Evolutionary conservation across 2,797 vertebrate species (phyloP).

Genomic region (Pteropus rufus): DNA sequence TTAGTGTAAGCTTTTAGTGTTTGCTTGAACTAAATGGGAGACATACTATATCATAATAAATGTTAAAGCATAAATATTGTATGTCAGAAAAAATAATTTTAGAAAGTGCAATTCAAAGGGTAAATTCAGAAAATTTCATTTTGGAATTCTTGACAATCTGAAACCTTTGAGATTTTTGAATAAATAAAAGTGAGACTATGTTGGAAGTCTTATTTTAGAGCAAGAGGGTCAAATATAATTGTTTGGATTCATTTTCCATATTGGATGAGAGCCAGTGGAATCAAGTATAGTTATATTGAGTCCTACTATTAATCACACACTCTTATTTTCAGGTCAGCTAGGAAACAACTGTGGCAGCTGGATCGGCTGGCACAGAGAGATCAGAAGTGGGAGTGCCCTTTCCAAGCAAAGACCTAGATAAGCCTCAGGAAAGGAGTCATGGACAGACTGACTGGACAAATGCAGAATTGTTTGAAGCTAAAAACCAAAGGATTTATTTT

Average conservation of each 20-base stretch:
- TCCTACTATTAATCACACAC: background rate
- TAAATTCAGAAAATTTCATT: conserved; percentile 35
- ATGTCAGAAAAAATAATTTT: conserved; percentile 39
- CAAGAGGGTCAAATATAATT: background rate
- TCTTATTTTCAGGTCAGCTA: background rate
- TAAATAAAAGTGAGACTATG: background rate
- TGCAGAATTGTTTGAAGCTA: background rate
- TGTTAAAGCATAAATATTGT: background rate
- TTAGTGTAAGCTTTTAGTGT: background rate
- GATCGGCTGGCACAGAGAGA: background rate
- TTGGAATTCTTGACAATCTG: conserved; percentile 34
- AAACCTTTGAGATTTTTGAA: conserved; percentile 44
- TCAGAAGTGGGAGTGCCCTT: background rate
- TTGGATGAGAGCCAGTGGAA: background rate
- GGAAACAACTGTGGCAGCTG: conserved; percentile 25
- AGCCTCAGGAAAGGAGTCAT: background rate
- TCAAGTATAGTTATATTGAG: background rate
- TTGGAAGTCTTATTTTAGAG: conserved; percentile 28
- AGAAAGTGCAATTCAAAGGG: conserved; percentile 3
- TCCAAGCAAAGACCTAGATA: background rate
- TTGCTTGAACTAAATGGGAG: background rate
- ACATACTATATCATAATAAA: background rate
- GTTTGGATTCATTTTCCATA: background rate
- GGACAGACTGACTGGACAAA: background rate
- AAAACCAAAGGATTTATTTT: conserved; percentile 27